Evolutionary conservation across 2,888 invertebrate genomes (phyloP).

Genomic region (Leucoma salicis): DNA sequence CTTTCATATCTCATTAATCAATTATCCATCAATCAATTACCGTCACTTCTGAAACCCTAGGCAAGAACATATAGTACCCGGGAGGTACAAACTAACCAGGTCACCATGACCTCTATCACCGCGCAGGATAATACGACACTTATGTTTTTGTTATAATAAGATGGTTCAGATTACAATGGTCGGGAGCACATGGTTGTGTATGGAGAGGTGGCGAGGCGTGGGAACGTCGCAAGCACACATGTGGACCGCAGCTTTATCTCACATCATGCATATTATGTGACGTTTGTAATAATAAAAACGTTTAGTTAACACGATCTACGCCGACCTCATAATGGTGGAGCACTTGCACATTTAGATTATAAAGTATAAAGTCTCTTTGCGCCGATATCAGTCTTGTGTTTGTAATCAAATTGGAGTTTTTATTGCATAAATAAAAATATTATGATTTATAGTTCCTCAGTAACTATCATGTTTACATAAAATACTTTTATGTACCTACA

Average conservation of each 20-base stretch:
- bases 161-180: constrained; percentile 56
- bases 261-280: constrained; percentile 62
- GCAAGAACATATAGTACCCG: constrained; percentile 65
- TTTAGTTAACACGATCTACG: constrained; percentile 65
- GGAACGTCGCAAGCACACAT: constrained; percentile 71
- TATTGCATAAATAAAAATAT: background rate
- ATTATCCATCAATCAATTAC: constrained; percentile 73
- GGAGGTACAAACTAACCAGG: constrained; percentile 65
- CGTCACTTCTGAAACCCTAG: constrained; percentile 72
- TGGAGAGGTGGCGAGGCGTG: constrained; percentile 47
- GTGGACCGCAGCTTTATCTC: constrained; percentile 77
- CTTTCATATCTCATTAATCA: constrained; percentile 67
- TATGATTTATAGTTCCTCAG: background rate
- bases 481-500: too few relatives aligned
- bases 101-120: constrained; percentile 39
- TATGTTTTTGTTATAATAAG: constrained; percentile 30
- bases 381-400: background rate
- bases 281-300: constrained; percentile 68
- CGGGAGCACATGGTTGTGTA: constrained; percentile 61
- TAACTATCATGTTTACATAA: too few relatives aligned
- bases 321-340: constrained; percentile 51
- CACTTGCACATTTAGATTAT: constrained; percentile 58
- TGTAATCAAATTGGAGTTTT: background rate
- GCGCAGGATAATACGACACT: constrained; percentile 21
- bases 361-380: constrained; percentile 21